A percentile compares a stretch with the other conserved stretches of the same genome.
These are phyloP conservation scores for Ferrisia virgata DNA, from an alignment of 2,888 invertebrate genomes.

Conservation along the genomic window DNA sequence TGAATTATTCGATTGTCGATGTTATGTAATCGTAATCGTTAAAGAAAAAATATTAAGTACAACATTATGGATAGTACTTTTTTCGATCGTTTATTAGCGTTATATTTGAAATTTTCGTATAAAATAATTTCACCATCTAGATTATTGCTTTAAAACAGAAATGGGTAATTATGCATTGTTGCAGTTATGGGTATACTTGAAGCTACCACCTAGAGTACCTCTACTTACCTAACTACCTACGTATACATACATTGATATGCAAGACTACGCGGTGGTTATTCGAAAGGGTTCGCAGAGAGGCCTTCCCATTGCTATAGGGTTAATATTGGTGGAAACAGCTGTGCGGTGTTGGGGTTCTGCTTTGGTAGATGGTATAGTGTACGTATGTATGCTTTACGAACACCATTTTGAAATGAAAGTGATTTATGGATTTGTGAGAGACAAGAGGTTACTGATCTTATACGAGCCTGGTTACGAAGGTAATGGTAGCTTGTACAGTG, in stretches of 20 bases:
- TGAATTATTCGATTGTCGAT: neutral
- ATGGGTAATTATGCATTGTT: constrained; percentile 8
- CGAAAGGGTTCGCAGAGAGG: neutral
- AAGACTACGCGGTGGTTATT: neutral
- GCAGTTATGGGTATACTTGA: neutral
- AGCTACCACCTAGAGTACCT: no score
- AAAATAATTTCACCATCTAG: neutral
- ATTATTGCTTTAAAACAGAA: neutral
- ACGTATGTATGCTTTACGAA: no score
- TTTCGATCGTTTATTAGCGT: neutral
- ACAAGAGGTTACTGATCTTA: neutral
- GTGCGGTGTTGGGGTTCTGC: neutral
- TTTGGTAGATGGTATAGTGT: neutral
- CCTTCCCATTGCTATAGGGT: neutral
- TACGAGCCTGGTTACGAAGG: neutral
- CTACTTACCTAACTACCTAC: no score
- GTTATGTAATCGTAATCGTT: neutral
- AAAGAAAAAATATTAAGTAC: neutral
- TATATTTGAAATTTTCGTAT: neutral
- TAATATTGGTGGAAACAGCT: constrained; percentile 19
- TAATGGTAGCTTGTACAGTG: neutral
- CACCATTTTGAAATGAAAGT: constrained; percentile 22
- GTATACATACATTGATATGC: neutral
- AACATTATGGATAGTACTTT: constrained; percentile 9
- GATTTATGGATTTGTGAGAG: constrained; percentile 6